Evolutionary conservation across 2,113 vertebrate species (phyloP).

Genomic region (Pomatorhinus ruficollis): DNA sequence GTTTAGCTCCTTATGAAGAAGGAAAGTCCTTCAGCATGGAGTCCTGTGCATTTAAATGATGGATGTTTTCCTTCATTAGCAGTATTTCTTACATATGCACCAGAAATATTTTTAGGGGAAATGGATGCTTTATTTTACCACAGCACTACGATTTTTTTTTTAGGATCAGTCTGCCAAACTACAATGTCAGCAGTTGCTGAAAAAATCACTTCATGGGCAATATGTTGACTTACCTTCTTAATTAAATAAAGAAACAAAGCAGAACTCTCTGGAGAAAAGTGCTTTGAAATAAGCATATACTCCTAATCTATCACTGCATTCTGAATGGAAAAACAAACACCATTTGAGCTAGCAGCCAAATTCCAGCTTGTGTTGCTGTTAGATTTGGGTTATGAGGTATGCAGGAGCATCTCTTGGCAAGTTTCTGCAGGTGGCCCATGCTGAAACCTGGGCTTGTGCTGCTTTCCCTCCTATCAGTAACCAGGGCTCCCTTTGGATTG

Average conservation of each 20-base stretch:
- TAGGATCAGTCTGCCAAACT: slow-evolving; percentile 49
- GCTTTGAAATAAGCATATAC: slow-evolving; percentile 9
- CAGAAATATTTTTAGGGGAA: slow-evolving; percentile 62
- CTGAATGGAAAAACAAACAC: slow-evolving; percentile 28
- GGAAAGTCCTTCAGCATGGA: slow-evolving; percentile 36
- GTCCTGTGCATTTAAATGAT: slow-evolving; percentile 41
- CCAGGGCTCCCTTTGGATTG: neutral
- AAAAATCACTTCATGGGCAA: slow-evolving; percentile 63
- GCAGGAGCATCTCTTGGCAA: neutral
- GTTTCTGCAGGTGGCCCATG: neutral
- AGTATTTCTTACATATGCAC: slow-evolving; percentile 51
- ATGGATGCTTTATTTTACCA: slow-evolving; percentile 44
- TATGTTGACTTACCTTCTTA: slow-evolving; percentile 57
- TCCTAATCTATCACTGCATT: slow-evolving; percentile 2
- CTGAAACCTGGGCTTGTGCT: neutral
- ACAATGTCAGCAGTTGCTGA: slow-evolving; percentile 22
- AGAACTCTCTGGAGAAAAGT: neutral
- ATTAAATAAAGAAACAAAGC: neutral
- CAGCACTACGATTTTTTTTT: slow-evolving; percentile 25
- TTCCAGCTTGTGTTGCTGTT: neutral
- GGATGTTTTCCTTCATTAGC: slow-evolving; percentile 55
- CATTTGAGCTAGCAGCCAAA: slow-evolving; percentile 1
- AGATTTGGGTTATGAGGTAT: neutral
- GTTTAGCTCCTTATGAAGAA: slow-evolving; percentile 41
- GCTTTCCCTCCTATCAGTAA: neutral